phyloP scores from a whole-genome alignment of 2,113 vertebrate genomes.

The Guaruba guarouba region DNA sequence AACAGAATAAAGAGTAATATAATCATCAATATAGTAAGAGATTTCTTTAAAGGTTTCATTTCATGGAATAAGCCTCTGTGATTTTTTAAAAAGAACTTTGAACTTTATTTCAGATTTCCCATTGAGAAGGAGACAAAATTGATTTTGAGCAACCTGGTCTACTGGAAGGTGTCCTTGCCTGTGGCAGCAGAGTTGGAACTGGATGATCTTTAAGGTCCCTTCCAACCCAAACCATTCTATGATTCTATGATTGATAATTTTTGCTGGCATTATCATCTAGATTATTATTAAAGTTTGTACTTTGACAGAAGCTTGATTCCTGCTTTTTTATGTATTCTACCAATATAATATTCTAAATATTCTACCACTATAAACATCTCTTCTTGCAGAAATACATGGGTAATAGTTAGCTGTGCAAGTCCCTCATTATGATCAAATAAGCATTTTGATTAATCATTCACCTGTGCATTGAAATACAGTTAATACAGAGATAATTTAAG shows the following conservation, averaged over 20 bases:
- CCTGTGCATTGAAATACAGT: neutral
- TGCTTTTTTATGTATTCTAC: neutral
- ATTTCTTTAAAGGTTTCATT: neutral
- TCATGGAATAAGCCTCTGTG: neutral
- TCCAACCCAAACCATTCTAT: too few species aligned
- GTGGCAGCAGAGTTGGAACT: too few species aligned
- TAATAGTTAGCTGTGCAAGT: neutral
- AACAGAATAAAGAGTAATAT: neutral
- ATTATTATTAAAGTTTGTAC: neutral
- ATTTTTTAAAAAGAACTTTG: neutral
- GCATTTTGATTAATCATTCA: neutral
- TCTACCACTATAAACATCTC: neutral
- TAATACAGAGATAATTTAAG: neutral
- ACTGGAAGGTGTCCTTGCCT: too few species aligned
- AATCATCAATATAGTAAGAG: neutral
- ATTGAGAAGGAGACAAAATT: neutral
- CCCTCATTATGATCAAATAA: conserved; percentile 6
- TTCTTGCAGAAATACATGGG: neutral
- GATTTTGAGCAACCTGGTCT: too few species aligned
- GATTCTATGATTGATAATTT: neutral
- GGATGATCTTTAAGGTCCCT: too few species aligned
- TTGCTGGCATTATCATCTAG: neutral
- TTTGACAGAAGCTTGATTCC: neutral
- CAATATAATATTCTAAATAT: neutral
- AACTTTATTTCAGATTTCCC: neutral